These are phyloP conservation scores for Squalus acanthias DNA, from an alignment of 2,797 vertebrate species.

Conservation along the genomic window DNA sequence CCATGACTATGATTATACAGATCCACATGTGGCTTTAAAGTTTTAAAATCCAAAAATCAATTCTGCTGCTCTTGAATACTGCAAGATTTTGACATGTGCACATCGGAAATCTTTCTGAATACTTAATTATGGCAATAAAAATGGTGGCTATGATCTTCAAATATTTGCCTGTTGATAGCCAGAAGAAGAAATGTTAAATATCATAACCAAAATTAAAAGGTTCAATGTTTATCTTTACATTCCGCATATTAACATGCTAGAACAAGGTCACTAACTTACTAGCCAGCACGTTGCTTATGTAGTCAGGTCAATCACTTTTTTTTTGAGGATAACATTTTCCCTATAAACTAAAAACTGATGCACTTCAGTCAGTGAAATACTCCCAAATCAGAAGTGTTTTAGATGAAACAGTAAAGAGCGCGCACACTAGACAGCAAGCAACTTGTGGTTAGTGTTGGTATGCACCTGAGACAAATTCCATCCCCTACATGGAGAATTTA, in stretches of 20 bases:
- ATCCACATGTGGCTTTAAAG: background rate
- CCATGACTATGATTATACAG: no score
- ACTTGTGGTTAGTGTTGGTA: background rate
- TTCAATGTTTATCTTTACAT: no score
- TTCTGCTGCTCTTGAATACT: background rate
- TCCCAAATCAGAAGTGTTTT: background rate
- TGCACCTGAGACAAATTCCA: background rate
- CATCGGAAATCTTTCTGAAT: background rate
- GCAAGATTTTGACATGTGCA: background rate
- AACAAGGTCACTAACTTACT: background rate
- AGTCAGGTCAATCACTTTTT: background rate
- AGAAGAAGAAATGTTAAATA: background rate
- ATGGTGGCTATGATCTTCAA: no score
- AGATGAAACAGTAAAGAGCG: background rate
- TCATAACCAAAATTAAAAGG: background rate
- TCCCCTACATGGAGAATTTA: background rate
- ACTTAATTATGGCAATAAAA: background rate
- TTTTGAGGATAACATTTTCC: background rate
- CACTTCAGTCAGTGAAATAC: background rate
- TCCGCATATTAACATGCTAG: background rate
- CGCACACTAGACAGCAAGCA: background rate
- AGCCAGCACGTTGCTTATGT: background rate
- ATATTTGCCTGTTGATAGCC: no score
- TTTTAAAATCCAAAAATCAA: background rate
- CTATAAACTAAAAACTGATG: background rate